These are phyloP conservation scores for Tragelaphus imberbis DNA, from an alignment of 2,113 vertebrate species.

Conservation along the genomic window DNA sequence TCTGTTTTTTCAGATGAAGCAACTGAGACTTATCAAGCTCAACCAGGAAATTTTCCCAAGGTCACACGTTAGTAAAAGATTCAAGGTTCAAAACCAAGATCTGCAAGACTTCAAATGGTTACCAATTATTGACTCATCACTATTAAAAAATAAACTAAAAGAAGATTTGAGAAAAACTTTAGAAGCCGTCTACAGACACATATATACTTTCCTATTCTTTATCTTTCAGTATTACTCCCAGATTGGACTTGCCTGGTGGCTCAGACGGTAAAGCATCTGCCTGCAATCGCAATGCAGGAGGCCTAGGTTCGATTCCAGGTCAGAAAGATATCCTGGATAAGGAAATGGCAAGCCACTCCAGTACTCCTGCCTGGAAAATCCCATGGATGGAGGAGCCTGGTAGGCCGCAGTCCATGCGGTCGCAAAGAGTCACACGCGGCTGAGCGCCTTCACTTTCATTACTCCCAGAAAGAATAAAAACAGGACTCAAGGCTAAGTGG, in stretches of 20 bases:
- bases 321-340: too few species aligned
- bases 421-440: accelerated
- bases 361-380: too few species aligned
- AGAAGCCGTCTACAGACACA: background rate
- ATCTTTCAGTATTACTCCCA: background rate
- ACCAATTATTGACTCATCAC: background rate
- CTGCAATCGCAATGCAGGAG: too few species aligned
- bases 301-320: too few species aligned
- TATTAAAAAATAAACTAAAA: constrained; percentile 19
- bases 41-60: background rate
- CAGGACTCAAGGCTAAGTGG: background rate
- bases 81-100: constrained; percentile 7
- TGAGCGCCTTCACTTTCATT: background rate
- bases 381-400: too few species aligned
- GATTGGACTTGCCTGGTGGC: background rate
- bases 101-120: background rate
- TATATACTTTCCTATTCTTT: background rate
- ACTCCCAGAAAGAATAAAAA: constrained; percentile 14
- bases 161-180: constrained; percentile 2
- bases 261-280: too few species aligned
- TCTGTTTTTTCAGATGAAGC: constrained; percentile 16
- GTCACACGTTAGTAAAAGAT: background rate
- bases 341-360: too few species aligned
- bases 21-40: background rate
- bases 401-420: too few species aligned